A percentile compares a stretch with the other conserved stretches of the same genome.
Evolutionary conservation across 2,113 vertebrate species (phyloP).

Genomic region (Notarius lentiginosus): DNA sequence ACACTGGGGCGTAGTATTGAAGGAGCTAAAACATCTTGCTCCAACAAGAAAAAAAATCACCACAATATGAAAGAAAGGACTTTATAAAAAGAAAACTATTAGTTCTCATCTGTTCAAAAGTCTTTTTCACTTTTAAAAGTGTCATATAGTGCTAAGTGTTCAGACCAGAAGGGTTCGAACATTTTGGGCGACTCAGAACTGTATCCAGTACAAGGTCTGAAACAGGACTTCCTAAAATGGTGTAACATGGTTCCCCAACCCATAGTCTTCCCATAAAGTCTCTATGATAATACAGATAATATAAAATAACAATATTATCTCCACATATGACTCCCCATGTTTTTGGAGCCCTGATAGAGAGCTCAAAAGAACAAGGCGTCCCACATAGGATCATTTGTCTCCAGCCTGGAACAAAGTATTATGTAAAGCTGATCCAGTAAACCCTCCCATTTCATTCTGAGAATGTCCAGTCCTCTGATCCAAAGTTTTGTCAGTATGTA

Average conservation of each 20-base stretch:
- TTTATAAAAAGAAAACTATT: background rate
- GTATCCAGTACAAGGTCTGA: background rate
- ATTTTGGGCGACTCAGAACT: background rate
- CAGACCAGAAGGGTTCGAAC: background rate
- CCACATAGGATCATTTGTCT: too few species aligned
- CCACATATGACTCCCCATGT: background rate
- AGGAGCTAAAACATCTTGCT: background rate
- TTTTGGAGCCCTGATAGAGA: background rate
- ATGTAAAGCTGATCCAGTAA: background rate
- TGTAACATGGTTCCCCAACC: background rate
- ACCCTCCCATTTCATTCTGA: conserved; percentile 24
- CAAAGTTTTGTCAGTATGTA: background rate
- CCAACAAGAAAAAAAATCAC: background rate
- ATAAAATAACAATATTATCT: background rate
- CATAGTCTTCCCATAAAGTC: background rate
- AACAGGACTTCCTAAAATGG: background rate
- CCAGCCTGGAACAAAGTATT: background rate
- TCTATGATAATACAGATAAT: background rate
- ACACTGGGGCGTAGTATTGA: background rate
- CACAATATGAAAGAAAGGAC: background rate
- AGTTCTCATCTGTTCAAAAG: background rate
- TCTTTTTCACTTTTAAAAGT: background rate
- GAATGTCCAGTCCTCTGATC: background rate
- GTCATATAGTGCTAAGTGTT: background rate
- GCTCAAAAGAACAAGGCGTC: background rate